Base-by-base conservation (phyloP, 1,140 invertebrate species). In the Eubasilissa regina region DNA sequence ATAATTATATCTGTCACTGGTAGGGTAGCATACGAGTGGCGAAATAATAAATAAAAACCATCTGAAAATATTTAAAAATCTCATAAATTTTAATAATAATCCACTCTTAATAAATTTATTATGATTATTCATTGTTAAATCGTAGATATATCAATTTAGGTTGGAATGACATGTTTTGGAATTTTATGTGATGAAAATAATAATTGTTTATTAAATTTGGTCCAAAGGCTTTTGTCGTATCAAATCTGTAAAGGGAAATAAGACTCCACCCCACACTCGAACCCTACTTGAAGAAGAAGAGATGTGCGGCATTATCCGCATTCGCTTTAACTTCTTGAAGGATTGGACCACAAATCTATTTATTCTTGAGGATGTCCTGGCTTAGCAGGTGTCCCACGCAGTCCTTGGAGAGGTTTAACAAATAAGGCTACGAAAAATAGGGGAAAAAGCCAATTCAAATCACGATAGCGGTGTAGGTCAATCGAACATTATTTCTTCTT, bases 311-410 rank as follows among this genome's bases (percentile, higher is more conserved):
- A 17, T 15, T 48, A 48, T 47, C 66, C 45, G 10, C 45, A 21
- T n/a, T 70, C 66, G 47, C 66, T 70, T 48, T 48, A 70, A 70
- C 66, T 21, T 48, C 66, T 25, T n/a, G 60, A 64, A 64, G 60
- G 60, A 15, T 60, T 60, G 56, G 19, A 70, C 66, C 66, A 48
- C 66, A 70, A 19, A 70, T 70, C 44, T 70, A 70, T 70, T 70
- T 70, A 70, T 48, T 19, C 17, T 7, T 70, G 66, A 35, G 35
- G 15, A 70, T 48, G 44, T 64, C 43, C 45, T 44, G 11, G 45
- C 15, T 12, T 48, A 45, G 66, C 66, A 70, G 66, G 66, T 70
- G 66, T 70, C 21, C 45, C n/a, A 58, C 4, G 55, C 55, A 58
- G 21, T 15, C 15, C 55, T 21, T 19, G 55, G 13, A 58, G 55